phyloP scores from a whole-genome alignment of 2,797 vertebrate genomes.

The Catharus ustulatus region DNA sequence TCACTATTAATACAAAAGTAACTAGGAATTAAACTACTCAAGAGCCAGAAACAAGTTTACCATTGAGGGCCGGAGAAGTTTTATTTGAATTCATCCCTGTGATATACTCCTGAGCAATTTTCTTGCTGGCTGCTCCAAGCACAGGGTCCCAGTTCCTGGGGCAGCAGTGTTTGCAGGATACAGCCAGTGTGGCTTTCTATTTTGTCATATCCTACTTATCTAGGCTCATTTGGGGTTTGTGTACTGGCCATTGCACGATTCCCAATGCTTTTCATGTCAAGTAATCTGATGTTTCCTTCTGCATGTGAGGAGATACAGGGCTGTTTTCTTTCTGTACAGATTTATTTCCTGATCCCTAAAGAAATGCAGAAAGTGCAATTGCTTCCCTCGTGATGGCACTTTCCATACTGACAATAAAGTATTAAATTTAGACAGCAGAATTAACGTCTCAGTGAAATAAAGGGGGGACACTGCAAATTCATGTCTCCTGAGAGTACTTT shows the following conservation, averaged over 20 bases:
- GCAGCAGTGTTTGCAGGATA: background rate
- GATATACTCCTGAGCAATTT: background rate
- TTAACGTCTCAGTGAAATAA: background rate
- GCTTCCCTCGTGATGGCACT: background rate
- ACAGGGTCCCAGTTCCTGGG: background rate
- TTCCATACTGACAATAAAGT: background rate
- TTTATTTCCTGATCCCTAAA: background rate
- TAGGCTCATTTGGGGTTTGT: background rate
- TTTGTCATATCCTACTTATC: background rate
- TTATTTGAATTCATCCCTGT: background rate
- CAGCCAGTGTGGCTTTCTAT: background rate
- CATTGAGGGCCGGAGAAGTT: background rate
- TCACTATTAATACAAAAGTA: background rate
- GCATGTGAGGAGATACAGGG: rapidly evolving
- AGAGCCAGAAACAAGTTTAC: background rate
- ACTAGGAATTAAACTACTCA: background rate
- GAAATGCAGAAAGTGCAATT: background rate
- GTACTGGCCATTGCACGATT: background rate
- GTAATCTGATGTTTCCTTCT: background rate
- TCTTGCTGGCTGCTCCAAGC: background rate
- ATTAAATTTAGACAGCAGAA: background rate
- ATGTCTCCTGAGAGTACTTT: background rate
- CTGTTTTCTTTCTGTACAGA: background rate
- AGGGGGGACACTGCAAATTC: background rate
- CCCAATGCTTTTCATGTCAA: background rate